These are phyloP conservation scores for Aplodontia rufa DNA, from an alignment of 2,113 vertebrate species.

Conservation along the genomic window DNA sequence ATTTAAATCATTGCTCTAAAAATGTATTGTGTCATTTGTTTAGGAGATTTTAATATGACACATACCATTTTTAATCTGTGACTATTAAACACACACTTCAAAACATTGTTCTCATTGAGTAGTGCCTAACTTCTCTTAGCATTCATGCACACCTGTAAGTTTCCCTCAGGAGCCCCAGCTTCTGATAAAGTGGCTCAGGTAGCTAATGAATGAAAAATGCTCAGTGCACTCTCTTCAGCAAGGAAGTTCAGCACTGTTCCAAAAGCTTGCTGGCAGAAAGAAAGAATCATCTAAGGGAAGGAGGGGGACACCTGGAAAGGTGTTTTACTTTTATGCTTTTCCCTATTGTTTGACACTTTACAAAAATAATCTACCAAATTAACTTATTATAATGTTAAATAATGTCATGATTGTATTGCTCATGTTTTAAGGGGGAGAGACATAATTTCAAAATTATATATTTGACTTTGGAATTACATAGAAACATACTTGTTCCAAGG, in stretches of 20 bases:
- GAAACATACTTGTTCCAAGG: constrained; percentile 24
- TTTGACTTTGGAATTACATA: constrained; percentile 46
- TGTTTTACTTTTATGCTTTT: constrained; percentile 26
- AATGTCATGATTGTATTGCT: background rate
- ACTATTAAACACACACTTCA: constrained; percentile 46
- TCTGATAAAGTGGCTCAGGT: constrained; percentile 72
- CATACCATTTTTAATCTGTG: constrained; percentile 60
- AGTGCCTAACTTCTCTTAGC: constrained; percentile 61
- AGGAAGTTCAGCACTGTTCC: constrained; percentile 74
- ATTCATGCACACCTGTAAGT: constrained; percentile 68
- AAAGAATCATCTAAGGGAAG: background rate
- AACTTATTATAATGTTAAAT: constrained; percentile 54
- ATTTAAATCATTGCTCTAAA: constrained; percentile 40
- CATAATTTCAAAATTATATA: constrained; percentile 55
- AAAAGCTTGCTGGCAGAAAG: constrained; percentile 57
- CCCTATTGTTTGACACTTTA: background rate
- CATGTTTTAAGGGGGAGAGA: constrained; percentile 27
- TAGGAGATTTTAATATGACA: background rate
- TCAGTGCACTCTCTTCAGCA: constrained; percentile 70
- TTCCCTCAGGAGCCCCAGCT: constrained; percentile 71
- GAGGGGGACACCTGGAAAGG: background rate
- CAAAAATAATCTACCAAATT: constrained; percentile 35
- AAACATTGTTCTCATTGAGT: constrained; percentile 67
- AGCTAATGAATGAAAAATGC: constrained; percentile 77
- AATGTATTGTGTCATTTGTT: constrained; percentile 26